phyloP scores from a whole-genome alignment of 1,140 invertebrate genomes.

The Palaemon carinicauda region DNA sequence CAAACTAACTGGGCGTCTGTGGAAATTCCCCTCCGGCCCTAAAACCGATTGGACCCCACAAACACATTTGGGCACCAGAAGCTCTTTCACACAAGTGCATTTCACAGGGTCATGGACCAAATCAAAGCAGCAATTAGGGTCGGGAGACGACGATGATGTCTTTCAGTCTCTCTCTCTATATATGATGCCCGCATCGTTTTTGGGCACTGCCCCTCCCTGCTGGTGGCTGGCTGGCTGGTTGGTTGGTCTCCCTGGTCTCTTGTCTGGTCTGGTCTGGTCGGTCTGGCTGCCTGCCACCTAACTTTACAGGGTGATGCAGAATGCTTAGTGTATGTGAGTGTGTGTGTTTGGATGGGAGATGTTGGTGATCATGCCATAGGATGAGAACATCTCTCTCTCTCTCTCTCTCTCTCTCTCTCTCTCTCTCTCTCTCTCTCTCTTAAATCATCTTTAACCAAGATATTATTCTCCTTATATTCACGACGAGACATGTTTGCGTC shows the following conservation, averaged over 20 bases:
- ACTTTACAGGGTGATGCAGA: neutral
- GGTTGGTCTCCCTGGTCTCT: too few relatives aligned
- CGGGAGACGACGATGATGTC: too few relatives aligned
- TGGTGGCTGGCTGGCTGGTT: too few relatives aligned
- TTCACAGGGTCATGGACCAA: constrained; percentile 26
- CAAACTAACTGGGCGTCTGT: neutral
- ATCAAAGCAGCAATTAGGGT: constrained; percentile 4
- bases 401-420: neutral
- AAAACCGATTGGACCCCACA: neutral
- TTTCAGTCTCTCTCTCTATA: too few relatives aligned
- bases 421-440: neutral
- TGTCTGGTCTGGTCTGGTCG: too few relatives aligned
- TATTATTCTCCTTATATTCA: too few relatives aligned
- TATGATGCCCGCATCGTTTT: too few relatives aligned
- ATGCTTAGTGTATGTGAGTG: neutral
- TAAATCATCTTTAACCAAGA: neutral
- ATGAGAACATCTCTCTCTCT: neutral
- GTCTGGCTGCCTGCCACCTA: neutral
- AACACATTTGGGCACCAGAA: neutral
- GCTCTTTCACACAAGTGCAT: constrained; percentile 21
- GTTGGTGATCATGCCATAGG: neutral
- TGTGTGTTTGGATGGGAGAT: neutral
- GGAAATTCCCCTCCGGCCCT: neutral
- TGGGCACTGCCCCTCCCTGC: too few relatives aligned
- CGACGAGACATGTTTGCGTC: too few relatives aligned